Evolutionary conservation across 2,113 vertebrate species (phyloP), one percentile per base, ranked within the genome.

Genomic region (Epinephelus lanceolatus): DNA sequence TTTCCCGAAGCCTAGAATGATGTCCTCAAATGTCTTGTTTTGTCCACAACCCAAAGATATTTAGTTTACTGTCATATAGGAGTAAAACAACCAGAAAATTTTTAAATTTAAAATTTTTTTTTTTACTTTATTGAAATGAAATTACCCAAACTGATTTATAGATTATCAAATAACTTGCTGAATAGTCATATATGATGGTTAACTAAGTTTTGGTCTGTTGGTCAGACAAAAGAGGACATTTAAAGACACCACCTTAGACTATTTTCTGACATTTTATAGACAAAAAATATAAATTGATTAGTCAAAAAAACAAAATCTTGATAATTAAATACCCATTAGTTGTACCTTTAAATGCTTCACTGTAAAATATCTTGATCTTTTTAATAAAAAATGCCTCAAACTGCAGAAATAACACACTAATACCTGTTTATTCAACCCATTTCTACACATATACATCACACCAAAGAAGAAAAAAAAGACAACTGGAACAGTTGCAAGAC

Each of bases 401-500:
- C 53, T 75, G 59, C 40, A 60, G 27, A 65, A 78, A 76, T 74
- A 78, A 86, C 4, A 19, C 25, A 30, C 23, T 80, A 66, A 86
- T 72, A 45, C 23, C 15, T 65, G 15, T 83, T 89, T 83, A 84
- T 81, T 87, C 63, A 76, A 57, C 69, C 59, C 74, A 59, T 85
- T 81, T 73, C 67, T 59, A 52, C 27, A 60, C 62, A 71, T 59
- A 83, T 72, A 65, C 56, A 89, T 84, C 71, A 83, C 72, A 80
- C 55, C 69, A 27, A 90, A 74, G 47, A 73, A 59, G 51, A 74
- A 83, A 56, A 30, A 88, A 72, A 71, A 71, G 33, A 92, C 72
- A 73, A 71, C 21, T 70, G 21, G 49, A 90, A 90, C 88, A 85
- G 90, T 86, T 81, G 86, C 65, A 76, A 85, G 80, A 89, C 80